Evolutionary conservation across 2,113 vertebrate species (phyloP), one percentile per base, ranked within the genome.

Genomic region (Redunca redunca): DNA sequence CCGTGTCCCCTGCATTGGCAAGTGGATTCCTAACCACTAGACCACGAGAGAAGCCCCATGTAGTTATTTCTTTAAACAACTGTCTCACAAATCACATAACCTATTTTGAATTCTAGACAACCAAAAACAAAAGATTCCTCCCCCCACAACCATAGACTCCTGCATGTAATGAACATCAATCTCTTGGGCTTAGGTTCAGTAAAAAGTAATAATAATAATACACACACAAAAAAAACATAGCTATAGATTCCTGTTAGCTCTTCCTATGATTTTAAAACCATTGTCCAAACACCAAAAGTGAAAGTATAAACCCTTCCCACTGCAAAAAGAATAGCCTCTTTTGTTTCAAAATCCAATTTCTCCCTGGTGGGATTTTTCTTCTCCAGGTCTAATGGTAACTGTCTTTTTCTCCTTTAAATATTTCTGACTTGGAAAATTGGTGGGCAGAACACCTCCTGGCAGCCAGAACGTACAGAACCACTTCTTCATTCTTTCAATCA

Each of bases 71-170:
- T 95, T 97, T 98, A 94, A 98, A 98, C 90, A 71, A 78, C 89
- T 62, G 52, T 46, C 93, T 83, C 74, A 93, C 97, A 97, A 98
- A 97, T 98, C 97, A 98, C 97, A 98, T n/a, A 80, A 94, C 88
- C 84, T 96, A 83, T 92, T 98, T 97, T 78, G 97, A 98, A 97
- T 91, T 96, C 94, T 94, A 98, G 93, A 94, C 97, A 95, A 64
- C 98, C 97, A 85, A 91, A 94, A 96, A 86, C 62, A 96, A 96
- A 98, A 98, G 92, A 98, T 97, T 97, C 85, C 82, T 3, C 2
- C 21, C 5, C 36, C 0, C 84, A 92, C 25, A 96, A 97, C 94
- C 43, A 77, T 71, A 96, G 93, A 91, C 91, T 98, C 62, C 89
- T 94, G 90, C 80, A 85, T 15, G 16, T 64, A 95, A 94, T 93